Evolutionary conservation across 2,113 vertebrate genomes (phyloP), one percentile per base, ranked within the genome.

Genomic region (Tinamus guttatus): DNA sequence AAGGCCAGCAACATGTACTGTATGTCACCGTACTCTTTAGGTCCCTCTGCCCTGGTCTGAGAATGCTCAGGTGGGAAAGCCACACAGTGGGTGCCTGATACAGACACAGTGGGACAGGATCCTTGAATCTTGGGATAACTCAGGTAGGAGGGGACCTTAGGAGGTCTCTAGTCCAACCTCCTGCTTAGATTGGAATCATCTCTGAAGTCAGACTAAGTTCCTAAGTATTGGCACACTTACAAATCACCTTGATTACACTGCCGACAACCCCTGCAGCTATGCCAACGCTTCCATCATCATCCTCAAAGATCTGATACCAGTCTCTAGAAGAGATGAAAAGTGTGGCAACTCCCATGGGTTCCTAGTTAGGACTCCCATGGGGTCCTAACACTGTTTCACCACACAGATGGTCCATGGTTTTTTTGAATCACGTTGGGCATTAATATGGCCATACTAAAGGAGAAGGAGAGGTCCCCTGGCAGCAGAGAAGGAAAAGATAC

Each of bases 1-100:
- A 58, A 63, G 0, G 5, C 2, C 11, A 59, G 38, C 56, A 74
- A 13, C 17, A 25, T 11, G 19, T 32, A 17, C 63, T 1, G 0
- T 34, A 15, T 27, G 7, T 27, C 17, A 51, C 36, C 8, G 17
- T 92, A 54, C 85, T 47, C 32, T 74, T 32, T 32, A 54, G 41
- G 3, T 51, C 69, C 21, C 32, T 76, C 20, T 32, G 11, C 9
- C 36, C 19, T 59, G 45, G 20, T 47, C 34, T 36, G 40, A 65
- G 54, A 52, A 11, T 24, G 38, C 10, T 74, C 21, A 13, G 51
- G 34, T 24, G 32, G 32, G 64, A 83, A 83, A 86, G 43, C 11
- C 47, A 20, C 7, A 51, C 49, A 25, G 45, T 7, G 45, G 45
- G 14, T 18, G 45, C 45, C 45, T 47, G 45, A 47, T 47, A 7